A percentile compares a stretch with the other conserved stretches of the same genome.
phyloP scores from a whole-genome alignment of 2,888 invertebrate genomes.

The Agrilus biguttatus region DNA sequence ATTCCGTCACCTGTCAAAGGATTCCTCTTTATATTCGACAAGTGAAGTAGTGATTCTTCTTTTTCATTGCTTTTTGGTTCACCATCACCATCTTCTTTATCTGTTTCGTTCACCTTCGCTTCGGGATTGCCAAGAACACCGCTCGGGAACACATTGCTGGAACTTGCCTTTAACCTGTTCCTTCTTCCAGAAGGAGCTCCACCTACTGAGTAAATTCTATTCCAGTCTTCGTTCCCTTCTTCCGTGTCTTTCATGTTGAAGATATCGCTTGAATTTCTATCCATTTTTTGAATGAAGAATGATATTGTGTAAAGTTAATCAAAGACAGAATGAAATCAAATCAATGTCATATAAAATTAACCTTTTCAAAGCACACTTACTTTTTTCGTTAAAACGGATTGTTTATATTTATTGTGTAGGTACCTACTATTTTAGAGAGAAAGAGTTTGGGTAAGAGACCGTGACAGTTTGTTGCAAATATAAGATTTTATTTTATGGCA shows the following conservation, averaged over 20 bases:
- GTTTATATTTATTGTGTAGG: too few species aligned
- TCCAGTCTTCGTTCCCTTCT: slow-evolving; percentile 17
- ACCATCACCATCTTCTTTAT: not conserved
- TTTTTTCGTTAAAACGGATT: too few species aligned
- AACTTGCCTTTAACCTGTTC: slow-evolving; percentile 14
- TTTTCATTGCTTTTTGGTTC: slow-evolving; percentile 1
- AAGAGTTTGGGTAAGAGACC: too few species aligned
- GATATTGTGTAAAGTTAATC: not conserved
- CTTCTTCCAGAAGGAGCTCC: slow-evolving; percentile 23
- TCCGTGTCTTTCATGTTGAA: slow-evolving; percentile 23
- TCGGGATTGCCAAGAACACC: slow-evolving; percentile 14
- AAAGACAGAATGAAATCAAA: too few species aligned
- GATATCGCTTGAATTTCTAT: slow-evolving; percentile 23
- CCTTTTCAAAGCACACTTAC: not conserved
- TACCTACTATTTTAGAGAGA: too few species aligned
- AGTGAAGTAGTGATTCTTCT: not conserved
- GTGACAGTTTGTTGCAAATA: too few species aligned
- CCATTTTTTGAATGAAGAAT: slow-evolving; percentile 7
- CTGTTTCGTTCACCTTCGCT: not conserved
- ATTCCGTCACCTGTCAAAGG: slow-evolving; percentile 18
- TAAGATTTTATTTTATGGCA: too few species aligned
- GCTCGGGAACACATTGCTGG: slow-evolving; percentile 15
- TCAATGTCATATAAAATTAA: slow-evolving; percentile 2
- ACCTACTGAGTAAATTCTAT: slow-evolving; percentile 24
- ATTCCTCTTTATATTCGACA: slow-evolving; percentile 11